Base-by-base conservation (phyloP, 2,113 vertebrate genomes). In the Erinaceus europaeus region DNA sequence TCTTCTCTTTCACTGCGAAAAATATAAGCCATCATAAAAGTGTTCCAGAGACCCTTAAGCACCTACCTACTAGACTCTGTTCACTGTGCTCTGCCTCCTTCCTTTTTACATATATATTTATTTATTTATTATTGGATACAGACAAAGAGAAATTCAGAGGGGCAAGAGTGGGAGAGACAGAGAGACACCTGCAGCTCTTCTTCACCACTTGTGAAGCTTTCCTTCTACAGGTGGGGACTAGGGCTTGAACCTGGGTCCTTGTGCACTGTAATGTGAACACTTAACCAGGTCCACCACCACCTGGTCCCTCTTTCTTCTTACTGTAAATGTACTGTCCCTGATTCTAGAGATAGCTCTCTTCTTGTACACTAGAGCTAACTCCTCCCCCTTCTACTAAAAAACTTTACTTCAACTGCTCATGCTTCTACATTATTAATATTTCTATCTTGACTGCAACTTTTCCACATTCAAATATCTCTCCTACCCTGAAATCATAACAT, bases 241-340 rank as follows among this genome's bases (percentile, higher is more conserved):
- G n/a, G n/a, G n/a, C n/a, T n/a, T n/a, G n/a, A n/a, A n/a, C n/a
- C n/a, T n/a, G n/a, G n/a, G n/a, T n/a, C n/a, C n/a, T n/a, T n/a
- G n/a, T n/a, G n/a, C n/a, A n/a, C n/a, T n/a, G n/a, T n/a, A n/a
- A n/a, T n/a, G n/a, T n/a, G n/a, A n/a, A n/a, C n/a, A n/a, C n/a
- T n/a, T n/a, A n/a, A n/a, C n/a, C n/a, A n/a, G n/a, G n/a, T n/a
- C n/a, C n/a, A n/a, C n/a, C n/a, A n/a, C n/a, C n/a, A n/a, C n/a
- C n/a, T n/a, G n/a, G n/a, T n/a, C n/a, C n/a, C n/a, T 89, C 52
- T 84, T 75, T 85, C 52, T 46, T 40, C 21, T 81, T 75, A 65
- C 18, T 81, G 18, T 72, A 48, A 36, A 76, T 32, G 48, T 23
- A 61, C 11, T 23, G 14, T 29, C 29, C 34, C 42, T 48, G 15